Evolutionary conservation across 1,140 invertebrate genomes (phyloP).

Genomic region (Saccostrea echinata): DNA sequence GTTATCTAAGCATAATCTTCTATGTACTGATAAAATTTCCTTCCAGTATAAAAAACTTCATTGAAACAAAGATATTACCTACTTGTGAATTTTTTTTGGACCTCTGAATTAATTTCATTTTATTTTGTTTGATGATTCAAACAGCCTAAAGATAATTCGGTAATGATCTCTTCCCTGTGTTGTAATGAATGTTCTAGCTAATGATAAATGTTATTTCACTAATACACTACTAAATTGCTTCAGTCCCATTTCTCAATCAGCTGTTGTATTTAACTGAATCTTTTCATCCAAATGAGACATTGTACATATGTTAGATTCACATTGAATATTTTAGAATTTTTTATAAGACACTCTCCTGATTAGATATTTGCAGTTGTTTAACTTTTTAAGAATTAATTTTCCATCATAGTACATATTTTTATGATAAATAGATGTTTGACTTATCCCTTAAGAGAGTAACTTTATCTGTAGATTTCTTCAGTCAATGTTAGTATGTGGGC

Average conservation of each 20-base stretch:
- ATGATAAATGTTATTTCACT: neutral
- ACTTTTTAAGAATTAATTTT: too few species aligned
- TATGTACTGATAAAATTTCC: neutral
- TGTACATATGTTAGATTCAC: neutral
- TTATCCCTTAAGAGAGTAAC: too few species aligned
- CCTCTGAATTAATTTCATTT: too few species aligned
- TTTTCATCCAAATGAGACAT: neutral
- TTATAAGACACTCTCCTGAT: neutral
- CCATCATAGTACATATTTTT: too few species aligned
- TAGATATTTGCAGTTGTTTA: too few species aligned
- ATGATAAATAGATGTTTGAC: too few species aligned
- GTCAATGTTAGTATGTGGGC: too few species aligned
- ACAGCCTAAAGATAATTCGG: conserved; percentile 28
- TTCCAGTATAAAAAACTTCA: neutral
- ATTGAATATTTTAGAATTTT: neutral
- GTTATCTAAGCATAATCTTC: neutral
- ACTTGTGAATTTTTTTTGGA: neutral
- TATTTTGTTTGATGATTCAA: neutral
- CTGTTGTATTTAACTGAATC: neutral
- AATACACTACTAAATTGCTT: neutral
- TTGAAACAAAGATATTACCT: neutral
- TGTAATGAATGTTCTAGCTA: neutral
- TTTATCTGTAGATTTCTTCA: too few species aligned
- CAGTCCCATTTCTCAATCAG: neutral
- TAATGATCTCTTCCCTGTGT: conserved; percentile 13